Evolutionary conservation across 2,888 invertebrate genomes (phyloP).

Genomic region (Ormyrus pomaceus): DNA sequence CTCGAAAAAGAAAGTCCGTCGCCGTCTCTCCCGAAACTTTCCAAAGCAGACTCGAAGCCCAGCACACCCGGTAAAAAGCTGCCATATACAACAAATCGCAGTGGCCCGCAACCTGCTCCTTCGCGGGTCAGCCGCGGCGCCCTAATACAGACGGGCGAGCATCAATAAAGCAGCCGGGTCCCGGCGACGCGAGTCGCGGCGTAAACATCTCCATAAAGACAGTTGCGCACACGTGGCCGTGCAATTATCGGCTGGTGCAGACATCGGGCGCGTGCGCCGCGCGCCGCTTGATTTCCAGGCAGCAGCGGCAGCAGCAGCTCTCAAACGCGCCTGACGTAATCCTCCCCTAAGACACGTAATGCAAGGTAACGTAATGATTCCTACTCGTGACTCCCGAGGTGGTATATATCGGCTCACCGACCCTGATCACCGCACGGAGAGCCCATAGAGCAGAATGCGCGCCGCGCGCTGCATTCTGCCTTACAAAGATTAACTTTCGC

Average conservation of each 20-base stretch:
- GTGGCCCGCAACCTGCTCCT: not conserved
- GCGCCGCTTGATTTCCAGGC: too few species aligned
- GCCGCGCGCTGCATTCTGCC: constrained; percentile 61
- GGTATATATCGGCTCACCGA: constrained; percentile 53
- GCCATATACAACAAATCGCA: too few species aligned
- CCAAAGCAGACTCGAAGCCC: too few species aligned
- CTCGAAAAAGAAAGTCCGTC: too few species aligned
- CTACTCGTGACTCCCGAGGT: constrained; percentile 29
- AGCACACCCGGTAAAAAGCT: too few species aligned
- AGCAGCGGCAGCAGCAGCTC: too few species aligned
- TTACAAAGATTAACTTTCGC: constrained; percentile 68
- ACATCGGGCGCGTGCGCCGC: constrained; percentile 12
- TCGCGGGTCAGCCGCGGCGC: not conserved
- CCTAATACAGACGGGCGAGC: too few species aligned
- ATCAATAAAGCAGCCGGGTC: not conserved
- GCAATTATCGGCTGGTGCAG: not conserved
- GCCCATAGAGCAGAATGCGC: not conserved
- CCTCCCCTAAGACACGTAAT: constrained; percentile 15
- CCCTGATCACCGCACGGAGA: constrained; percentile 60
- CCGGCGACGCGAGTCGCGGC: not conserved
- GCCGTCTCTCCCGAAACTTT: too few species aligned
- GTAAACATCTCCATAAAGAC: constrained; percentile 48
- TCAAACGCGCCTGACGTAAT: constrained; percentile 12
- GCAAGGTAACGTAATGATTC: constrained; percentile 35
- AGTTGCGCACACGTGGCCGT: too few species aligned